A percentile compares a stretch with the other conserved stretches of the same genome.
Evolutionary conservation across 1,140 invertebrate genomes (phyloP).

Genomic region (Gryon sp.): DNA sequence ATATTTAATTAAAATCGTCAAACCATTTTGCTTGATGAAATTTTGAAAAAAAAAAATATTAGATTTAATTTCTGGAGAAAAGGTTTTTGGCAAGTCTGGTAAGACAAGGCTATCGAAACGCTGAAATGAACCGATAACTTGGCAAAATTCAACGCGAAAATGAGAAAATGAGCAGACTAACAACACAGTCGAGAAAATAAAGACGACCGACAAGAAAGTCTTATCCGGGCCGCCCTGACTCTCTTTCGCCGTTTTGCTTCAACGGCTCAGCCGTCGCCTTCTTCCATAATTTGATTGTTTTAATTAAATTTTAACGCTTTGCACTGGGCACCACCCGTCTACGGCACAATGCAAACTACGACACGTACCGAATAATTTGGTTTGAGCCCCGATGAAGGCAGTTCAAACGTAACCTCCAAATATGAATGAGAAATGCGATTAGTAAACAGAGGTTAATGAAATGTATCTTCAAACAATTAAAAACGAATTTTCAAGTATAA

Average conservation of each 20-base stretch:
- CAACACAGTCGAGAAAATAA: constrained; percentile 69
- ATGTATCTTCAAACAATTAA: too few relatives aligned
- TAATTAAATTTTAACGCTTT: constrained; percentile 80
- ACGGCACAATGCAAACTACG: constrained; percentile 77
- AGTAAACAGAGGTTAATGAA: too few relatives aligned
- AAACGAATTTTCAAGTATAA: too few relatives aligned
- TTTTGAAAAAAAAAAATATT: too few relatives aligned
- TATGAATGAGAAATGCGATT: too few relatives aligned
- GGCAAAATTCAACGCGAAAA: constrained; percentile 55
- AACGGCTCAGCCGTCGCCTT: constrained; percentile 73
- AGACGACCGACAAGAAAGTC: constrained; percentile 70
- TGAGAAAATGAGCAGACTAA: constrained; percentile 59
- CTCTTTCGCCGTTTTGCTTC: constrained; percentile 65
- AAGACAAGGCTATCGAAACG: constrained; percentile 15
- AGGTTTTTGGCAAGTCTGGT: background rate
- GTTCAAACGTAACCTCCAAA: too few relatives aligned
- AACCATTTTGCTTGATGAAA: background rate
- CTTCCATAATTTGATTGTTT: constrained; percentile 80
- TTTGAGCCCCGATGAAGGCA: constrained; percentile 43
- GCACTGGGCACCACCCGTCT: constrained; percentile 76
- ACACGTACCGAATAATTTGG: constrained; percentile 76
- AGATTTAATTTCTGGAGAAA: too few relatives aligned
- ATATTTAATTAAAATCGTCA: too few relatives aligned
- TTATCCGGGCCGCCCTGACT: constrained; percentile 68
- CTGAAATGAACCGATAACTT: constrained; percentile 49